Evolutionary conservation across 2,888 invertebrate genomes (phyloP), one percentile per base, ranked within the genome.

Genomic region (Oasisia sp.): DNA sequence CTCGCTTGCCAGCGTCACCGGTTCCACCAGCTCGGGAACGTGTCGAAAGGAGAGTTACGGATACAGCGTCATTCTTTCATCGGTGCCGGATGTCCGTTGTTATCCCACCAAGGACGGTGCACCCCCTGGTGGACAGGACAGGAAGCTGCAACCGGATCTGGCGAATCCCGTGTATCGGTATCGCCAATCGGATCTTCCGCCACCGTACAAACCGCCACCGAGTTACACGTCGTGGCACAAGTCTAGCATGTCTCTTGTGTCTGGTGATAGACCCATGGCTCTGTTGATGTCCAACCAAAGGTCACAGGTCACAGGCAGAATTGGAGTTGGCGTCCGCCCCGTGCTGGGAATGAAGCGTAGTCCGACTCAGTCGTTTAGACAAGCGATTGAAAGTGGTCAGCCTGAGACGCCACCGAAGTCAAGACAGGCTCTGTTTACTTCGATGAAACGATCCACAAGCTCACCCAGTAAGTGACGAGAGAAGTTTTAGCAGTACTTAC

Each of bases 151-250:
- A 27, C 74, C 74, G 27, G 74, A 74, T 74, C 74, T 74, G n/a
- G 74, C 74, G 2, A 74, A 74, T 74, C 74, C 74, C 5, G 74
- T 27, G 74, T 74, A 74, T 74, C n/a, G n/a, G 74, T 74, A 74
- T 74, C 74, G 7, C 4, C 91, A 50, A 91, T 27, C 91, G 27
- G 27, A n/a, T 19, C 27, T 91, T 11, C 93, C 93, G 32, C 93
- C 93, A 19, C 93, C 93, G 11, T 93, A 93, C 90, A 90, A 92
- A 12, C 92, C 93, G 7, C 93, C 93, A 12, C 93, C 93, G 5
- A 93, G 93, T 91, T 93, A 93, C 91, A 91, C 89, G 27, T 38
- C 92, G 19, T 74, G 14, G 74, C 74, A 74, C 27, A 19, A 74
- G 74, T 74, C 74, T 74, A 27, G 74, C 74, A 27, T 14, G 74